Evolutionary conservation across 2,797 vertebrate genomes (phyloP).

Genomic region (Danio choprae): DNA sequence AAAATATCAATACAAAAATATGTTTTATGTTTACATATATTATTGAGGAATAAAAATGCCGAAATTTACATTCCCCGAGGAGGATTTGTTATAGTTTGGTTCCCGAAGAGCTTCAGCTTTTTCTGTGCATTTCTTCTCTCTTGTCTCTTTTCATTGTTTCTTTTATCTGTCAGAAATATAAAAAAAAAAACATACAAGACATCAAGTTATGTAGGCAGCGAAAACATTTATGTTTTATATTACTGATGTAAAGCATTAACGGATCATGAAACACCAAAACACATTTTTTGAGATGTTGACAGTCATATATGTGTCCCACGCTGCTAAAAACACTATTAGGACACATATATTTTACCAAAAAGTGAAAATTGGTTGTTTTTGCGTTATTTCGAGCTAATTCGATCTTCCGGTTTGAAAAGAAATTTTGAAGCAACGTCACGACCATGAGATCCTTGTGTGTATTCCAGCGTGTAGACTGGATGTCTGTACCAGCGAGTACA

Average conservation of each 20-base stretch:
- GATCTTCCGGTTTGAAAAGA: too few species aligned
- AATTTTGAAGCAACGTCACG: too few species aligned
- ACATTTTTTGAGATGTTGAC: too few species aligned
- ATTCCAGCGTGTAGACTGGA: too few species aligned
- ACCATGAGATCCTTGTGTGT: too few species aligned
- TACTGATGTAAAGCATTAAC: background rate
- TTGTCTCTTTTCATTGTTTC: constrained; percentile 27
- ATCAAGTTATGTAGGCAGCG: background rate
- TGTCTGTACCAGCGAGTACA: too few species aligned
- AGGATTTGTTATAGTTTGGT: constrained; percentile 39
- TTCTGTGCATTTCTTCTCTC: constrained; percentile 35
- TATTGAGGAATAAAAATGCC: constrained; percentile 15
- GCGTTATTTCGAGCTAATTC: too few species aligned
- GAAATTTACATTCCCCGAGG: constrained; percentile 6
- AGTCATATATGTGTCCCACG: too few species aligned
- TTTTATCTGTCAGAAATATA: constrained; percentile 35
- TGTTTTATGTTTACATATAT: constrained; percentile 3
- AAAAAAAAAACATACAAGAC: constrained; percentile 9
- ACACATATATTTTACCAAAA: too few species aligned
- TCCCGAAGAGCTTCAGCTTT: constrained; percentile 20
- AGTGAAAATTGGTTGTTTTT: too few species aligned
- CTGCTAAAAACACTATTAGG: too few species aligned
- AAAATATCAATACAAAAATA: constrained; percentile 35
- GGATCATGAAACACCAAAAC: too few species aligned
- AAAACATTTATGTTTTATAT: background rate